Conservation (phyloP, 2,113 vertebrate species). For the Fulmarus glacialis region DNA sequence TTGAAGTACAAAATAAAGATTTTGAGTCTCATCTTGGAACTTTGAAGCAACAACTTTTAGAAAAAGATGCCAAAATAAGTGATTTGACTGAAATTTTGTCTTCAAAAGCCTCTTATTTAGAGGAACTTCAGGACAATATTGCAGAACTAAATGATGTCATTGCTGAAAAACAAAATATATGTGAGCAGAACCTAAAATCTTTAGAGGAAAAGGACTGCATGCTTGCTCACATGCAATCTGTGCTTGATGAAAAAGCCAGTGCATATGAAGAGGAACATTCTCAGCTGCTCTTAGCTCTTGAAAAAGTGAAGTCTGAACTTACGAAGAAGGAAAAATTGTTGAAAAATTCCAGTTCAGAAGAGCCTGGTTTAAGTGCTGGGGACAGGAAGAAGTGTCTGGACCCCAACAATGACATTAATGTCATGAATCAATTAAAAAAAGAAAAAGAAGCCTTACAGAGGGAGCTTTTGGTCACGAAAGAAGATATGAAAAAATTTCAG, state of each 20-base stretch:
- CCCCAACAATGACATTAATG: neutral
- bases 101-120: constrained; percentile 28
- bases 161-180: constrained; percentile 67
- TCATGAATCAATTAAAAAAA: constrained; percentile 54
- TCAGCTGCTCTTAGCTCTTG: constrained; percentile 60
- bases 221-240: constrained; percentile 66
- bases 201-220: constrained; percentile 69
- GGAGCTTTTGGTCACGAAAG: constrained; percentile 78
- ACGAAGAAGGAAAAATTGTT: constrained; percentile 46
- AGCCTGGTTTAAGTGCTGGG: neutral
- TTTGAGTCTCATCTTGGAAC: constrained; percentile 56
- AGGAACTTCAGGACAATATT: constrained; percentile 53
- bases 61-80: constrained; percentile 72
- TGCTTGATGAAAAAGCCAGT: constrained; percentile 62
- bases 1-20: constrained; percentile 46
- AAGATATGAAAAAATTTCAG: constrained; percentile 68
- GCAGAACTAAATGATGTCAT: constrained; percentile 47
- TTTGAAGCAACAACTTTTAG: constrained; percentile 68
- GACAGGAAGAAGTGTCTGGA: neutral
- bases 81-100: constrained; percentile 45
- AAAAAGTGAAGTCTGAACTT: constrained; percentile 70
- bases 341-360: neutral
- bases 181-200: constrained; percentile 61
- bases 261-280: constrained; percentile 57
- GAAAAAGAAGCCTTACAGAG: constrained; percentile 79